phyloP scores from a whole-genome alignment of 2,888 invertebrate species.

The Empis stercorea region DNA sequence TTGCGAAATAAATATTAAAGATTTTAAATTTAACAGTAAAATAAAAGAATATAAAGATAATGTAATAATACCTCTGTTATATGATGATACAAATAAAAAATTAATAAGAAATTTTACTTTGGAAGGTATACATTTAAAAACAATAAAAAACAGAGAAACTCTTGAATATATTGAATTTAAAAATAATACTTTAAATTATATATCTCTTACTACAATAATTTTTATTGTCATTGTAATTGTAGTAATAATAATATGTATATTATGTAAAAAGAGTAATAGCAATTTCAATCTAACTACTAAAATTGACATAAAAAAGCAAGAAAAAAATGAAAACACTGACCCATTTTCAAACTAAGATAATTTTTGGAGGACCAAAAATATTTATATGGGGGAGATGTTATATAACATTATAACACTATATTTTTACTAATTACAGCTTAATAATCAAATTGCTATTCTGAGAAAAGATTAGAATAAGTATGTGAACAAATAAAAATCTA shows the following conservation, averaged over 20 bases:
- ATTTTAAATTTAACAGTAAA: background rate
- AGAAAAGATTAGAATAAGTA: too few species aligned
- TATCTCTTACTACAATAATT: too few species aligned
- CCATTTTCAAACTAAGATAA: background rate
- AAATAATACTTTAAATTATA: too few species aligned
- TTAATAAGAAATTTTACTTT: background rate
- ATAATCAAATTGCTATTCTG: too few species aligned
- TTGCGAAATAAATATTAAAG: background rate
- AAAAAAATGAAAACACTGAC: conserved; percentile 1
- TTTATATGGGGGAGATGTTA: conserved; percentile 1
- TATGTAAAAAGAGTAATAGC: background rate
- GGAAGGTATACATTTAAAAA: background rate
- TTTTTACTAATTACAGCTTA: too few species aligned
- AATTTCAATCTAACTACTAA: background rate
- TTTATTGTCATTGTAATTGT: too few species aligned
- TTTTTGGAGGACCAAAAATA: conserved; percentile 5
- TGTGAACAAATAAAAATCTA: too few species aligned
- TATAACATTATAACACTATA: background rate
- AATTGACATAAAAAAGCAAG: conserved; percentile 2
- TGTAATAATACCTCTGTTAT: background rate
- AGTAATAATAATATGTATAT: too few species aligned
- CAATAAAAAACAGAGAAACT: background rate
- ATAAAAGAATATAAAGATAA: background rate
- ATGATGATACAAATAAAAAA: background rate
- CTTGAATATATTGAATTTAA: conserved; percentile 1